A percentile compares a stretch with the other conserved stretches of the same genome.
Evolutionary conservation across 2,888 invertebrate species (phyloP).

Genomic region (Agrotis ipsilon): DNA sequence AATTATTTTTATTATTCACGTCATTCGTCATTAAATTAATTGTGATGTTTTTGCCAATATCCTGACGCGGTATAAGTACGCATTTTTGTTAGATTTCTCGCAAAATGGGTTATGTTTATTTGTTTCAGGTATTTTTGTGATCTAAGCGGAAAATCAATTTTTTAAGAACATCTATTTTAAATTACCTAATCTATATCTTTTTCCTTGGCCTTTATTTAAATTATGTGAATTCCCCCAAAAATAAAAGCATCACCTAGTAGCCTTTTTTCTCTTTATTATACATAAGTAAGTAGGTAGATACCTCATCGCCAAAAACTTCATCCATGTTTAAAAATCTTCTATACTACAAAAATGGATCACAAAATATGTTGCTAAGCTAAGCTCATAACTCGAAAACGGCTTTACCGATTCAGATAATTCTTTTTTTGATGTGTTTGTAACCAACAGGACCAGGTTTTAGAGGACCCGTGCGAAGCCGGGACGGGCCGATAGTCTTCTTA

Average conservation of each 20-base stretch:
- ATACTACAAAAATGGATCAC: no score
- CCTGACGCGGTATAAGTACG: not conserved
- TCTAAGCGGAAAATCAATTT: not conserved
- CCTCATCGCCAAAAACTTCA: no score
- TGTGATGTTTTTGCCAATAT: not conserved
- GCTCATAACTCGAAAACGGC: no score
- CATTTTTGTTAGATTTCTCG: conserved; percentile 9
- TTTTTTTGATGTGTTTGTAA: no score
- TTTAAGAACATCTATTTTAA: not conserved
- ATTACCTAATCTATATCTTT: no score
- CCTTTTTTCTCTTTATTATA: no score
- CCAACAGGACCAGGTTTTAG: no score
- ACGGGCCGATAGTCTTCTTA: no score
- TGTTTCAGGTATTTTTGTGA: not conserved
- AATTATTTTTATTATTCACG: conserved; percentile 29
- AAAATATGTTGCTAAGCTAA: no score
- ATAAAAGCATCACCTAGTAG: not conserved
- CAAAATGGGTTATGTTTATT: not conserved
- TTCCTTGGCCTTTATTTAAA: not conserved
- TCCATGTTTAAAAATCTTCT: not conserved
- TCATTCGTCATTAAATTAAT: conserved; percentile 21
- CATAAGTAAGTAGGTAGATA: no score
- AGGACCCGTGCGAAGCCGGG: no score
- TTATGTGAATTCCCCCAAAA: not conserved
- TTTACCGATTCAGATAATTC: no score